Percentiles rank a stretch among this genome's conserved stretches.
phyloP scores from a whole-genome alignment of 2,113 vertebrate genomes.

The Python bivittatus region DNA sequence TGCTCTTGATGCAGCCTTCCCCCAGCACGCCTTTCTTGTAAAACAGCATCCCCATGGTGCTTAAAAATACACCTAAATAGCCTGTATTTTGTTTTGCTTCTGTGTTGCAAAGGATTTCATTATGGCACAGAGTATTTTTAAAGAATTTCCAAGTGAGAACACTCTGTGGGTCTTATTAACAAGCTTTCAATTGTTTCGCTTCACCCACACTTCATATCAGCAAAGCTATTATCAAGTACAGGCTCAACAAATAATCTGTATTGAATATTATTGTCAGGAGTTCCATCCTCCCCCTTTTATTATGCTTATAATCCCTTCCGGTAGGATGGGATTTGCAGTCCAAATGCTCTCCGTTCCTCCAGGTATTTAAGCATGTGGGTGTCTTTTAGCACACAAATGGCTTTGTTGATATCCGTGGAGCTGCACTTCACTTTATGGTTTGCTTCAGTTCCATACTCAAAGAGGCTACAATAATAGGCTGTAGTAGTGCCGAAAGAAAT shows the following conservation, averaged over 20 bases:
- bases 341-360: background rate
- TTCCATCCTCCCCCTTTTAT: background rate
- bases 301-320: constrained; percentile 16
- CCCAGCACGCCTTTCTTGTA: fast-evolving
- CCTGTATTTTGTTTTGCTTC: constrained; percentile 9
- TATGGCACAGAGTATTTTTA: background rate
- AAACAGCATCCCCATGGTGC: background rate
- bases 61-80: constrained; percentile 6
- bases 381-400: background rate
- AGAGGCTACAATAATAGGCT: background rate
- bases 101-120: constrained; percentile 6
- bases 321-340: constrained; percentile 1
- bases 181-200: background rate
- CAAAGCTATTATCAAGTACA: constrained; percentile 32
- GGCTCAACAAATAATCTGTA: constrained; percentile 22
- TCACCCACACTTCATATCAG: constrained; percentile 7
- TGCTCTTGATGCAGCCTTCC: background rate
- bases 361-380: background rate
- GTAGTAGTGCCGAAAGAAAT: background rate
- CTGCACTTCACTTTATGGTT: background rate
- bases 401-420: background rate
- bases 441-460: background rate
- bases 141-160: constrained; percentile 30
- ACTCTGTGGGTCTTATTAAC: background rate
- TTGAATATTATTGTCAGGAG: constrained; percentile 18